Percentiles rank a stretch among this genome's conserved stretches.
These are phyloP conservation scores for Dallia pectoralis DNA, from an alignment of 2,797 vertebrate species.

Conservation along the genomic window DNA sequence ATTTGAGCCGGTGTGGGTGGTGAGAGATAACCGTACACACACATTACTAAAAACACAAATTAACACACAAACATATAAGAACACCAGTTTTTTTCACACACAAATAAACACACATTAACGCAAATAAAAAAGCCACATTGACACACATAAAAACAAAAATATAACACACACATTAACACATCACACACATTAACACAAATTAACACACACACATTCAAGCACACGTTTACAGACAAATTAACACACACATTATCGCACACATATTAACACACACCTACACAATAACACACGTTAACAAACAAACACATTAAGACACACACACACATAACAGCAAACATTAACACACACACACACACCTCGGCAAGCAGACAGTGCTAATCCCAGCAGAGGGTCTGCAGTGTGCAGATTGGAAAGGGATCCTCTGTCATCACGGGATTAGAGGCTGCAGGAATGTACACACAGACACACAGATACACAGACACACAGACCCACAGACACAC, in stretches of 20 bases:
- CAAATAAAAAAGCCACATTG: neutral
- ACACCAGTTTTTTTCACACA: too few species aligned
- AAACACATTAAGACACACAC: too few species aligned
- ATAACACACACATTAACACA: too few species aligned
- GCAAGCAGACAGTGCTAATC: conserved; percentile 46
- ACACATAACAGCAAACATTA: too few species aligned
- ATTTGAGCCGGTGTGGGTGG: neutral
- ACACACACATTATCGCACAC: conserved; percentile 11
- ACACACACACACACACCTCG: conserved; percentile 18
- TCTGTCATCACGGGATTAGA: conserved; percentile 68
- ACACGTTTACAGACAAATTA: too few species aligned
- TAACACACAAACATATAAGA: too few species aligned
- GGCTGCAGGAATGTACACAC: conserved; percentile 51
- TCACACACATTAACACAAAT: too few species aligned
- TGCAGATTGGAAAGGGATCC: conserved; percentile 59
- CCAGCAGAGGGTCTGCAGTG: conserved; percentile 55
- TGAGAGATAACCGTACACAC: neutral
- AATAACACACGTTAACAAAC: neutral
- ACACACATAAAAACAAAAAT: conserved; percentile 4
- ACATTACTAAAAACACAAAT: neutral
- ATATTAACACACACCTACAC: neutral
- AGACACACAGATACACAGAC: conserved; percentile 9
- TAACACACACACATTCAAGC: too few species aligned
- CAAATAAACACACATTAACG: neutral
- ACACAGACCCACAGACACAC: conserved; percentile 12